phyloP scores from a whole-genome alignment of 2,113 vertebrate species.

The Psittacara wagleri region DNA sequence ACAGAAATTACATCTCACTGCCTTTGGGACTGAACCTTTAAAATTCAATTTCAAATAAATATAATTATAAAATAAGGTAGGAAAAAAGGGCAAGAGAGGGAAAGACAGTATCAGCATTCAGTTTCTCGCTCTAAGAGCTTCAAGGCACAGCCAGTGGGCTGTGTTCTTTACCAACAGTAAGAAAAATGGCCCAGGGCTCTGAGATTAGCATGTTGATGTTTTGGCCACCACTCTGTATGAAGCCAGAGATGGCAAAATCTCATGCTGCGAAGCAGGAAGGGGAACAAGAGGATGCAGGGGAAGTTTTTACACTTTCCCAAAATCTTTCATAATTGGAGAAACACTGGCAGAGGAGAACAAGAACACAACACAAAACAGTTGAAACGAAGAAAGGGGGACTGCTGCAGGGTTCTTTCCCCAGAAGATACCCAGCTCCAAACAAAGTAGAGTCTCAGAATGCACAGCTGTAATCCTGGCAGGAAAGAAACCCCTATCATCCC shows the following conservation, averaged over 20 bases:
- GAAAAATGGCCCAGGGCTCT: constrained; percentile 10
- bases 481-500: not conserved
- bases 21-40: constrained; percentile 73
- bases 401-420: not conserved
- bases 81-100: not conserved
- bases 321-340: not conserved
- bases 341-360: not conserved
- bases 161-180: not conserved
- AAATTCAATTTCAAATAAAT: constrained; percentile 77
- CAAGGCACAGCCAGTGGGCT: constrained; percentile 25
- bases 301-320: not conserved
- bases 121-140: constrained; percentile 22
- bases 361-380: not conserved
- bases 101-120: constrained; percentile 36
- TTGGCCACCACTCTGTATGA: constrained; percentile 32
- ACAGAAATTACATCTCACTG: constrained; percentile 70
- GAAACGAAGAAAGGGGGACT: not conserved
- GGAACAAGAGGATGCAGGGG: not conserved
- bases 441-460: not conserved
- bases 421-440: not conserved
- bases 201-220: constrained; percentile 42
- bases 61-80: constrained; percentile 66
- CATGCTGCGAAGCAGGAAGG: not conserved
- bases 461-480: not conserved
- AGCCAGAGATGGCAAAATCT: not conserved